Base-by-base conservation (phyloP, 1,140 invertebrate species). In the Pararge aegeria region DNA sequence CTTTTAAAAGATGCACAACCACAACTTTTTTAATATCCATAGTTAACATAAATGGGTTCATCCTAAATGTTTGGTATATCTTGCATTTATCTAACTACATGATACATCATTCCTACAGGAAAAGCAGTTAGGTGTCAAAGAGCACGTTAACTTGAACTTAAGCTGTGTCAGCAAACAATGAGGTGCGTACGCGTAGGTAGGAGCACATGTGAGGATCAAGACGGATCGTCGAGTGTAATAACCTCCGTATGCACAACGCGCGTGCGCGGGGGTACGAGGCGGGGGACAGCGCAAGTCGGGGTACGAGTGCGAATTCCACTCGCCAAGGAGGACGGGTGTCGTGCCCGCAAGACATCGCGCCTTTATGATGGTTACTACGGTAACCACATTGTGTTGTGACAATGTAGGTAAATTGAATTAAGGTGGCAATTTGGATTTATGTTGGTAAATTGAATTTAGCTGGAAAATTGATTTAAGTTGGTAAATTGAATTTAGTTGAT, bases 311-410 rank as follows among this genome's bases (percentile, higher is more conserved):
- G 60, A 66, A 73, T 73, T 73, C 70, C 70, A 61, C 63, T 59
- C 59, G 59, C 61, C 70, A 73, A 70, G 70, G 67, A 73, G 66
- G 70, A 73, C 64, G 55, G 62, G 69, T 71, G 59, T 70, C 67
- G 63, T 61, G 67, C 60, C 38, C 38, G 38, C 10, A 30, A 37
- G 34, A 37, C 10, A 37, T 37, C 9, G 13, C 9, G 13, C 9
- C 3, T 10, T 3, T 37, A 3, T 37, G 46, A 61, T 56, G 54
- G 51, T 55, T 46, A 60, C 62, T 63, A 65, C 57, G 54, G 27
- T 52, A 42, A 42, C 49, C 49, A 51, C 19, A 13, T 48, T 29
- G 51, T 40, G 2, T 55, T 49, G 46, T 37, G 16, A 59, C n/a
- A 7, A 24, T 24, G 24, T 24, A 24, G 7, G 7, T 24, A 7